These are phyloP conservation scores for Brachyrhaphis roseni DNA, from an alignment of 2,797 vertebrate species.

Conservation along the genomic window DNA sequence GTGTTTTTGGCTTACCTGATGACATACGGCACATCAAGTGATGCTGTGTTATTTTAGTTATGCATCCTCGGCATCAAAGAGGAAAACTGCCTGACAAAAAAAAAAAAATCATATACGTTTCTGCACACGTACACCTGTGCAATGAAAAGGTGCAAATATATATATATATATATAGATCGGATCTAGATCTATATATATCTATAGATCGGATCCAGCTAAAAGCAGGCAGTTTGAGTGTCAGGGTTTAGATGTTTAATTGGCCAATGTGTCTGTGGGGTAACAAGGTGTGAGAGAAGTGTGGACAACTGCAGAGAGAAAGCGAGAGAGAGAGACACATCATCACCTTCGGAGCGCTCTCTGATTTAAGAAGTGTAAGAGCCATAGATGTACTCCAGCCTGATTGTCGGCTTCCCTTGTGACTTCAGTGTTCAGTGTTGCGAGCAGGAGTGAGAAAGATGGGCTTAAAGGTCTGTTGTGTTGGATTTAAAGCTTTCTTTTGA, in stretches of 20 bases:
- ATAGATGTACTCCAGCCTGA: constrained; percentile 5
- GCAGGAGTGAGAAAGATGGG: constrained; percentile 13
- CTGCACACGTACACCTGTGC: constrained; percentile 14
- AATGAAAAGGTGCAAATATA: constrained; percentile 4
- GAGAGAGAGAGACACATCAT: constrained; percentile 18
- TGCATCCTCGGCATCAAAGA: constrained; percentile 38
- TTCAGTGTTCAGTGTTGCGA: background rate
- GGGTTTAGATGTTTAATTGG: constrained; percentile 72
- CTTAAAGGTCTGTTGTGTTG: constrained; percentile 3
- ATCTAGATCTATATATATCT: background rate
- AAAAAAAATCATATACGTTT: background rate
- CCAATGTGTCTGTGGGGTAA: constrained; percentile 59
- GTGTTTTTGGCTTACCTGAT: background rate
- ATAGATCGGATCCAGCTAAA: constrained; percentile 37
- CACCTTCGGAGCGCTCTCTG: constrained; percentile 27
- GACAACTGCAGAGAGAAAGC: constrained; percentile 42
- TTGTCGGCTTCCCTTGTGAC: constrained; percentile 2
- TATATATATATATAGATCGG: too few relatives aligned
- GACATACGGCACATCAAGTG: background rate
- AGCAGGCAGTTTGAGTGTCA: constrained; percentile 45
- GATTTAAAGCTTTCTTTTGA: constrained; percentile 7
- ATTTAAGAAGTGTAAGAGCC: constrained; percentile 44
- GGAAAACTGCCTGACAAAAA: constrained; percentile 31
- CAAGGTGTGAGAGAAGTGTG: constrained; percentile 46
- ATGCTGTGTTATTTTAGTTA: background rate